Evolutionary conservation across 2,113 vertebrate genomes (phyloP).

Genomic region (Poeciliopsis turrubarensis): DNA sequence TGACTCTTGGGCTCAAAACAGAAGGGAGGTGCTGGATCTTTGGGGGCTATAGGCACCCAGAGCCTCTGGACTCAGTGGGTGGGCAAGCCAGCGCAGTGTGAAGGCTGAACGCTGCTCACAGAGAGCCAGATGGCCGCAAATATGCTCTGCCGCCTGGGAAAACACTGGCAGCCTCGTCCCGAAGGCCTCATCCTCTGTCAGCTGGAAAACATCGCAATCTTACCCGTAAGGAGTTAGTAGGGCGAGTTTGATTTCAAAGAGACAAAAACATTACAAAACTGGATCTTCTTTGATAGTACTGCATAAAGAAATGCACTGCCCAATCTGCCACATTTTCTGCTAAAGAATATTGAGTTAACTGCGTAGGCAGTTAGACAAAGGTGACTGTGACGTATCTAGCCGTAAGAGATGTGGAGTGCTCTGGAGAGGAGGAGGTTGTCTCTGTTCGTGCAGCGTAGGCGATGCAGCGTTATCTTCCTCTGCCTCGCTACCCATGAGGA

Average conservation of each 20-base stretch:
- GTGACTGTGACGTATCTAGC: conserved; percentile 57
- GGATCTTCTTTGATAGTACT: conserved; percentile 1
- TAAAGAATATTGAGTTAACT: conserved; percentile 30
- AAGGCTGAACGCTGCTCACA: conserved; percentile 24
- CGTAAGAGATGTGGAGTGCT: conserved; percentile 56
- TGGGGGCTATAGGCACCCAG: conserved; percentile 19
- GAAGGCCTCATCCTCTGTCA: conserved; percentile 39
- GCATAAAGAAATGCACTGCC: background rate
- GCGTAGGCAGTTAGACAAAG: conserved; percentile 57
- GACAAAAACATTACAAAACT: conserved; percentile 13
- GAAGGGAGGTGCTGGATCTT: conserved; percentile 25
- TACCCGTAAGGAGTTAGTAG: conserved; percentile 6
- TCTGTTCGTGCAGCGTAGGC: conserved; percentile 39
- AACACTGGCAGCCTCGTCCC: conserved; percentile 54
- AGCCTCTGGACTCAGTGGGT: conserved; percentile 52
- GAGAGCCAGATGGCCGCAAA: conserved; percentile 70
- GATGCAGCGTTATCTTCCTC: conserved; percentile 36
- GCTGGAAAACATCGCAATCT: conserved; percentile 40
- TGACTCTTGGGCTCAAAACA: background rate
- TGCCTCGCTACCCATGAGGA: conserved; percentile 45
- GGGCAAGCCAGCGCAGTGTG: conserved; percentile 33
- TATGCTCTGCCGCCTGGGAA: conserved; percentile 60
- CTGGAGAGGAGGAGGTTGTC: conserved; percentile 35
- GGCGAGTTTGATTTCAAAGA: background rate
- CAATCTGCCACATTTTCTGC: conserved; percentile 5